These are phyloP conservation scores for Leucopsar rothschildi DNA, from an alignment of 2,113 vertebrate genomes.

Conservation along the genomic window DNA sequence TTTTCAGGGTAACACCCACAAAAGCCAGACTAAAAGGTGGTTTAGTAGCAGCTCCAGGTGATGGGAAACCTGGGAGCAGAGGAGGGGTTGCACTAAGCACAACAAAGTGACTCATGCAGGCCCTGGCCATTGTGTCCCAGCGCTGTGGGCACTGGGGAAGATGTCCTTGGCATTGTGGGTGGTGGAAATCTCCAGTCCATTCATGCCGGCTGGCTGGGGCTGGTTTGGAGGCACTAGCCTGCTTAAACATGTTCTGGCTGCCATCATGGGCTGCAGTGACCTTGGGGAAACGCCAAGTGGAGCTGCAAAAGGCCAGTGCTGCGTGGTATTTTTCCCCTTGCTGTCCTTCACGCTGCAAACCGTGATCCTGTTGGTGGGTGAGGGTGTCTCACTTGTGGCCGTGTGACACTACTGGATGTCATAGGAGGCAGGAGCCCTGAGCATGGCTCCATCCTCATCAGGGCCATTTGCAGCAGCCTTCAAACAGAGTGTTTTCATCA, in stretches of 20 bases:
- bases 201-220: not conserved
- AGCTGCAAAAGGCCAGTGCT: not conserved
- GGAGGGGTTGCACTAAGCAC: not conserved
- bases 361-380: accelerated
- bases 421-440: not conserved
- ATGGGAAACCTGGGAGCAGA: not conserved
- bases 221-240: not conserved
- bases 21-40: not conserved
- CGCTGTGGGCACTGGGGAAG: not conserved
- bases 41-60: not conserved
- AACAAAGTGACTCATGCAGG: not conserved
- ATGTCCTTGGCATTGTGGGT: not conserved
- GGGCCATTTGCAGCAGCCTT: not conserved
- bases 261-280: not conserved
- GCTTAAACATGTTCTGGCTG: not conserved
- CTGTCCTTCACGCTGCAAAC: not conserved
- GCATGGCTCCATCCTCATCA: not conserved
- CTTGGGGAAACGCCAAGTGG: not conserved
- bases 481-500: not conserved
- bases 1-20: not conserved
- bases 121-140: not conserved
- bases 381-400: accelerated
- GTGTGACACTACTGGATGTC: not conserved
- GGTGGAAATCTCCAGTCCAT: not conserved
- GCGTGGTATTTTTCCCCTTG: not conserved